A percentile compares a stretch with the other conserved stretches of the same genome.
Evolutionary conservation across 2,888 invertebrate species (phyloP).

Genomic region (Mythimna pallens): DNA sequence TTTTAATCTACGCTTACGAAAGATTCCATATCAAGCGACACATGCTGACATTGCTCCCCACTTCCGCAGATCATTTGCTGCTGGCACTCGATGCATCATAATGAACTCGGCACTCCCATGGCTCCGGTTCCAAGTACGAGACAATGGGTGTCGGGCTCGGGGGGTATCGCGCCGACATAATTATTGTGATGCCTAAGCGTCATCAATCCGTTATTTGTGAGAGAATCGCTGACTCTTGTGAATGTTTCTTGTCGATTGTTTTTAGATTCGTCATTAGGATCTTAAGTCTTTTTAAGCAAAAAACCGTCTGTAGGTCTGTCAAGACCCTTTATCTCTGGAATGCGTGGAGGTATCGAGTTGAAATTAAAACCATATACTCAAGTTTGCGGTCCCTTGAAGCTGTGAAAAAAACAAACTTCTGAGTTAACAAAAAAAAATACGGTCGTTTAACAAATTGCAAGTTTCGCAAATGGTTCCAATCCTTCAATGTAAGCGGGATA

Average conservation of each 20-base stretch:
- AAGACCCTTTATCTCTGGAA: no score
- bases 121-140: slow-evolving; percentile 54
- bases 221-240: slow-evolving; percentile 38
- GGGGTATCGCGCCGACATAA: slow-evolving; percentile 42
- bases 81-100: slow-evolving; percentile 43
- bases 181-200: slow-evolving; percentile 55
- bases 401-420: no score
- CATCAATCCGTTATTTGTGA: slow-evolving; percentile 56
- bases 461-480: no score
- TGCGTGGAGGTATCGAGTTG: no score
- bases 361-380: no score
- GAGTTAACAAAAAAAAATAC: no score
- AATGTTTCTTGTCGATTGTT: slow-evolving; percentile 16
- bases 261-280: slow-evolving; percentile 7
- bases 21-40: slow-evolving; percentile 4
- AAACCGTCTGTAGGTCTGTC: no score
- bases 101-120: slow-evolving; percentile 58
- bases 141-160: slow-evolving; percentile 57
- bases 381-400: no score
- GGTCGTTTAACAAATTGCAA: no score
- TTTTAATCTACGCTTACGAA: no score
- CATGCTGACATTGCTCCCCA: slow-evolving; percentile 44
- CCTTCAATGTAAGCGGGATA: no score
- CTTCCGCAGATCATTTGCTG: slow-evolving; percentile 52
- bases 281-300: no score